phyloP scores from a whole-genome alignment of 1,140 invertebrate genomes.

The Neodiprion lecontei region DNA sequence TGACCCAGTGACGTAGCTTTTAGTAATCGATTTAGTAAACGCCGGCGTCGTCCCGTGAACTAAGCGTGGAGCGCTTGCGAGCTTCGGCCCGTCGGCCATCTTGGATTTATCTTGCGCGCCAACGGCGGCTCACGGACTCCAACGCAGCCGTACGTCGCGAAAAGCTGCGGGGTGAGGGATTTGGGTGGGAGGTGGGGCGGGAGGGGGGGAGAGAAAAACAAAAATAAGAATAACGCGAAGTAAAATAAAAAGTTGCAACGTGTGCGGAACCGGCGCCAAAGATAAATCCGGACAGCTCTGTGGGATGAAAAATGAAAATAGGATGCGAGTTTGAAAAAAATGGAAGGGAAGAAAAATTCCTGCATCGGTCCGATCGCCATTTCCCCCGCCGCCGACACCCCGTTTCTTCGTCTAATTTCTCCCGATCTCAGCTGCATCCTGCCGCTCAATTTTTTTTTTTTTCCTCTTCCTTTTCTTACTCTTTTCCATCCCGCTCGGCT shows the following conservation, averaged over 20 bases:
- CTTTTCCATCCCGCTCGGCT: not conserved
- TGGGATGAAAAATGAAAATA: too few species aligned
- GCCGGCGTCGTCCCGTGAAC: not conserved
- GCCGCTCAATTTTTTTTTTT: not conserved
- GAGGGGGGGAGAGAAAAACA: not conserved
- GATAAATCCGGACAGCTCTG: too few species aligned
- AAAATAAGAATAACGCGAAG: too few species aligned
- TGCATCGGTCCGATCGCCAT: too few species aligned
- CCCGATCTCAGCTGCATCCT: not conserved
- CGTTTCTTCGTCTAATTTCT: too few species aligned
- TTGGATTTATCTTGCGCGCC: slow-evolving; percentile 16
- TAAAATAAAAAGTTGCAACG: too few species aligned
- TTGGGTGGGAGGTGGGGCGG: not conserved
- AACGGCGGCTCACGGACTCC: not conserved
- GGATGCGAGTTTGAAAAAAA: too few species aligned
- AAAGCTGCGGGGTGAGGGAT: not conserved
- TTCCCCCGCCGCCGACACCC: too few species aligned
- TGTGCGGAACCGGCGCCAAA: too few species aligned
- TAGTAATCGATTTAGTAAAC: slow-evolving; percentile 17
- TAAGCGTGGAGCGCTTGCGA: not conserved
- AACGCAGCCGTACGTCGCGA: not conserved
- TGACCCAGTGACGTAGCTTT: slow-evolving; percentile 19
- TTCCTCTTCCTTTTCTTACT: not conserved
- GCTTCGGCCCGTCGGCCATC: slow-evolving; percentile 7
- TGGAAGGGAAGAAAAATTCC: too few species aligned